These are phyloP conservation scores for Acleris sparsana DNA, from an alignment of 2,888 invertebrate species.

Conservation along the genomic window DNA sequence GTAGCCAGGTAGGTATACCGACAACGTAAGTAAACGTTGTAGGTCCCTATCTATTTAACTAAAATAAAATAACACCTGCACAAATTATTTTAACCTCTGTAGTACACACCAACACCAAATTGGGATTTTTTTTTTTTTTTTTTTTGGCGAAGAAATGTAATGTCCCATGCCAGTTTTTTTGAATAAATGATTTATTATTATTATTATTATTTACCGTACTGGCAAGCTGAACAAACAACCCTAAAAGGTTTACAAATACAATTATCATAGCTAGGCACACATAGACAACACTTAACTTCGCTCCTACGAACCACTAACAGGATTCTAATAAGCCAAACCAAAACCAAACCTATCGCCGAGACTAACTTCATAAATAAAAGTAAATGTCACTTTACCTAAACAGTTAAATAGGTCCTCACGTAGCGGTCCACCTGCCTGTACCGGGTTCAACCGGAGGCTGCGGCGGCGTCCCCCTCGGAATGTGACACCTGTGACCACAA, in stretches of 20 bases:
- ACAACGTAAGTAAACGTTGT: too few relatives aligned
- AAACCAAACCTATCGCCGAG: slow-evolving; percentile 13
- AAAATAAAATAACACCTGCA: too few relatives aligned
- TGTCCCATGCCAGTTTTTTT: too few relatives aligned
- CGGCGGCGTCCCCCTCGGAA: slow-evolving; percentile 73
- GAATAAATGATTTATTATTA: too few relatives aligned
- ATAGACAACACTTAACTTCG: background rate
- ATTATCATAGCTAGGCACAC: slow-evolving; percentile 8
- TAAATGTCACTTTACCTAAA: slow-evolving; percentile 36
- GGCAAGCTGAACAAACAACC: too few relatives aligned
- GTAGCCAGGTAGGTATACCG: too few relatives aligned
- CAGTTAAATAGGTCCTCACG: slow-evolving; percentile 31
- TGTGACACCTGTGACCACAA: slow-evolving; percentile 77
- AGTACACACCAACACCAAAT: too few relatives aligned
- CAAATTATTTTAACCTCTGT: too few relatives aligned
- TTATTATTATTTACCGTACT: too few relatives aligned
- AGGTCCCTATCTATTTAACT: too few relatives aligned
- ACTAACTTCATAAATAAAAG: slow-evolving; percentile 23
- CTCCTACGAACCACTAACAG: slow-evolving; percentile 2
- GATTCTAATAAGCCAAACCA: slow-evolving; percentile 31
- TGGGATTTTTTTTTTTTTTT: too few relatives aligned
- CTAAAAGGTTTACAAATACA: background rate
- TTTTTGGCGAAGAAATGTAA: too few relatives aligned
- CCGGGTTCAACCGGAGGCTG: slow-evolving; percentile 65
- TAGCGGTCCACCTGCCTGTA: slow-evolving; percentile 64